Evolutionary conservation across 2,797 vertebrate genomes (phyloP).

Genomic region (Enteromius argenteus): DNA sequence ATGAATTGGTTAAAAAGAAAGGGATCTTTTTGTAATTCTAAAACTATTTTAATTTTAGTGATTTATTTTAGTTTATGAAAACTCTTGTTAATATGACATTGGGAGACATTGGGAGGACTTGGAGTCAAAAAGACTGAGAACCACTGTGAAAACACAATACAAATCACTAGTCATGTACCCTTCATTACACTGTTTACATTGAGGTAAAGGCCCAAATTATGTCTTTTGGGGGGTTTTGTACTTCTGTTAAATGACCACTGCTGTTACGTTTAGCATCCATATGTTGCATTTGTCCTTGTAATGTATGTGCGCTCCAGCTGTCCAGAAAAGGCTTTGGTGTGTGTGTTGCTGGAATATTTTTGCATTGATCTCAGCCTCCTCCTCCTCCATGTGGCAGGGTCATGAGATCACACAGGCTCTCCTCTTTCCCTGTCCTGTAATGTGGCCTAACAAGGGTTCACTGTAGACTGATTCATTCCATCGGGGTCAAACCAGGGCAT

Average conservation of each 20-base stretch:
- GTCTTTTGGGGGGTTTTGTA: neutral
- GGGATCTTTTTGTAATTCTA: neutral
- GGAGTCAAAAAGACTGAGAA: neutral
- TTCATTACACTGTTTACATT: neutral
- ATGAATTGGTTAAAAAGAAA: neutral
- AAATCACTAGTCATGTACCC: neutral
- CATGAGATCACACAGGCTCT: constrained; percentile 26
- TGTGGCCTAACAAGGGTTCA: constrained; percentile 24
- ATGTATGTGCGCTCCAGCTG: neutral
- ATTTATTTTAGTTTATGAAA: neutral
- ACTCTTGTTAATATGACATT: neutral
- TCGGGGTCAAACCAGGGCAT: constrained; percentile 13
- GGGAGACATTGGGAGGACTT: neutral
- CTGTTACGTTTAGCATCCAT: constrained; percentile 1
- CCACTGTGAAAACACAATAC: neutral
- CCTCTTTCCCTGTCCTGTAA: constrained; percentile 16
- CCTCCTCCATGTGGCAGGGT: constrained; percentile 23
- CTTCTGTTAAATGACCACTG: neutral
- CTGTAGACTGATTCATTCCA: constrained; percentile 31
- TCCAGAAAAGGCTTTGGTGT: constrained; percentile 10
- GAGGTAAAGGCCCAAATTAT: neutral
- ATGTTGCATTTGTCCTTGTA: neutral
- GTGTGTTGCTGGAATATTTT: constrained; percentile 30
- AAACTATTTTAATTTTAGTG: neutral
- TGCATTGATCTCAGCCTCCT: constrained; percentile 15